Evolutionary conservation across 2,113 vertebrate genomes (phyloP).

Genomic region (Oceanites oceanicus): DNA sequence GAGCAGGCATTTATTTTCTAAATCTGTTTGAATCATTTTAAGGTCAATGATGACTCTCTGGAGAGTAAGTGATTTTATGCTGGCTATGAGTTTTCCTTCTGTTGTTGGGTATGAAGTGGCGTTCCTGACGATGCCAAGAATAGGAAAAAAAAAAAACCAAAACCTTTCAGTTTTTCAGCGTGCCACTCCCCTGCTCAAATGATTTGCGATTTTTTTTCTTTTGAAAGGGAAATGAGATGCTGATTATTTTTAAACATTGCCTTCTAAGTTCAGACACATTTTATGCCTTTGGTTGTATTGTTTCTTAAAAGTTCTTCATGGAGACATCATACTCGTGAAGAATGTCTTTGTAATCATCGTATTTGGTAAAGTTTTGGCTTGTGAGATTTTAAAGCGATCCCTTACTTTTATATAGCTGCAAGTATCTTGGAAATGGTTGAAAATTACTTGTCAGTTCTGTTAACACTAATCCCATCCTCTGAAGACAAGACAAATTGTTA

Average conservation of each 20-base stretch:
- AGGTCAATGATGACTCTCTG: not conserved
- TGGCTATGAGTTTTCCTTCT: not conserved
- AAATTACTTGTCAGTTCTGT: not conserved
- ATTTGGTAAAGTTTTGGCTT: not conserved
- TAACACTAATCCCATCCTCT: not conserved
- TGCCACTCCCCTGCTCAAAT: not conserved
- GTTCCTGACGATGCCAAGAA: not conserved
- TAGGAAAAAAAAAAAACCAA: not conserved
- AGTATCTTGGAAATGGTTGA: not conserved
- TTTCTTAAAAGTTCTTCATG: not conserved
- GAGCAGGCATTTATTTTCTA: not conserved
- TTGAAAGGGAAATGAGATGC: not conserved
- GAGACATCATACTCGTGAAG: not conserved
- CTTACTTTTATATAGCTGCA: not conserved
- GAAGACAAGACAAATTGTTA: not conserved
- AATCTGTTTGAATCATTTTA: not conserved
- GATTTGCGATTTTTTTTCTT: not conserved
- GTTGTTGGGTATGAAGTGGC: not conserved
- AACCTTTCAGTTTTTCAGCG: not conserved
- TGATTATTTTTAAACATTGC: not conserved
- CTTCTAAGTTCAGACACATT: not conserved
- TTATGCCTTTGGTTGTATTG: not conserved
- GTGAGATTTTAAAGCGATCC: not conserved
- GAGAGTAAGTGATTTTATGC: not conserved
- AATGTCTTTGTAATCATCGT: not conserved